Conservation (phyloP, 2,113 vertebrate species). For the Calidris pygmaea region DNA sequence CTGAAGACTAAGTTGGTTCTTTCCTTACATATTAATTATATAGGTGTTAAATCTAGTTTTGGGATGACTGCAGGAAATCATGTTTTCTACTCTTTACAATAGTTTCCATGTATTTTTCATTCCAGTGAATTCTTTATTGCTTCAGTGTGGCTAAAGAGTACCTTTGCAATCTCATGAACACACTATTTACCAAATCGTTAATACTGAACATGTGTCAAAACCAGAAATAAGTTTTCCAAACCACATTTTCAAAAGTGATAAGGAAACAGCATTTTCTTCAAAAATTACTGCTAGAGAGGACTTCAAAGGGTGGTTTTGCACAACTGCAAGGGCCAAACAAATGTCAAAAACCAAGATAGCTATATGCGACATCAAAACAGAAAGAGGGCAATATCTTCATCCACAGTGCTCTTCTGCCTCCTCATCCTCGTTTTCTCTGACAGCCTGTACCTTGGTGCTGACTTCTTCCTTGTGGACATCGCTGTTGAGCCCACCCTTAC, state of each 20-base stretch:
- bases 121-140: not conserved
- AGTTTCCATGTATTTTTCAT: not conserved
- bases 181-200: not conserved
- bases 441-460: slow-evolving; percentile 33
- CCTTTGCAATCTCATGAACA: not conserved
- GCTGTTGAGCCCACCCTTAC: not conserved
- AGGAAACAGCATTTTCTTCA: not conserved
- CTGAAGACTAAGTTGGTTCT: not conserved
- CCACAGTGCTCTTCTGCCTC: not conserved
- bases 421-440: not conserved
- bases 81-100: not conserved
- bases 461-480: slow-evolving; percentile 39
- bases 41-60: not conserved
- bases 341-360: slow-evolving; percentile 3
- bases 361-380: not conserved
- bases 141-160: not conserved
- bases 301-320: not conserved
- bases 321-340: not conserved
- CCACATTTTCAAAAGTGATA: not conserved
- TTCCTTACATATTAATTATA: not conserved
- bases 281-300: slow-evolving; percentile 14
- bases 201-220: not conserved
- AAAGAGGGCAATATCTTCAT: not conserved
- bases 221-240: not conserved
- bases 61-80: not conserved